Base-by-base conservation (phyloP, 30 jellyfish, hydroid and myxozoan genomes). In the Pseudorhiza aurosa region DNA sequence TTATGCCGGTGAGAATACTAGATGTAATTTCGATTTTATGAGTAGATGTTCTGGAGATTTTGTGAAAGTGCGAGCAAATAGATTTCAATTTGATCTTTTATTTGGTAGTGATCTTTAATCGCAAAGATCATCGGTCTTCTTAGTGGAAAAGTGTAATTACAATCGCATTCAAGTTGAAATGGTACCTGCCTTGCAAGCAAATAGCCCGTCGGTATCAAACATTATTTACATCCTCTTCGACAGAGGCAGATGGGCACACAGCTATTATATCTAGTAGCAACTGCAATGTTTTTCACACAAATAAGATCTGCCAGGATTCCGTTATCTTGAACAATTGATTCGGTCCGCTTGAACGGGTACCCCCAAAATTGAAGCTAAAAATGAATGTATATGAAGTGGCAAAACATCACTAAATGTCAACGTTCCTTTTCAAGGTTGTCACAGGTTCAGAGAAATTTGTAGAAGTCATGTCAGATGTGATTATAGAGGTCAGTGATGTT, bases 371-470 rank as follows among this genome's bases (percentile, higher is more conserved):
- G 9, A 8, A 42, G 15, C 55, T 8, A 42, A 42, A 42, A 42
- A 42, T 8, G 55, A 42, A 15, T 42, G 55, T 42, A 8, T 42
- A 8, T 42, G 11, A 49, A 15, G 63, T n/a, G n/a, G n/a, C n/a
- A n/a, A n/a, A n/a, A n/a, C n/a, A n/a, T 5, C 63, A 4, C 19
- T 49, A 29, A 5, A 15, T 29, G 63, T 29, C 63, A 4, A 15
- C 5, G 15, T 0, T n/a, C 31, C 17, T 8, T 36, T 6, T n/a
- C 2, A 64, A 64, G 77, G 77, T 31, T 64, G 77, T 64, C 27
- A 64, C 40, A 64, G 57, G 37, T 42, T 64, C 59, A 64, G 77
- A 42, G 77, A 64, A 40, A 33, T 64, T 31, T 64, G 77, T n/a
- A 39, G 77, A 36, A 39, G 37, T 64, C 58, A 42, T 17, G 37